These are phyloP conservation scores for Stichodactyla mertensii DNA, from an alignment of 64 coral and sea anemone genomes.

Conservation along the genomic window DNA sequence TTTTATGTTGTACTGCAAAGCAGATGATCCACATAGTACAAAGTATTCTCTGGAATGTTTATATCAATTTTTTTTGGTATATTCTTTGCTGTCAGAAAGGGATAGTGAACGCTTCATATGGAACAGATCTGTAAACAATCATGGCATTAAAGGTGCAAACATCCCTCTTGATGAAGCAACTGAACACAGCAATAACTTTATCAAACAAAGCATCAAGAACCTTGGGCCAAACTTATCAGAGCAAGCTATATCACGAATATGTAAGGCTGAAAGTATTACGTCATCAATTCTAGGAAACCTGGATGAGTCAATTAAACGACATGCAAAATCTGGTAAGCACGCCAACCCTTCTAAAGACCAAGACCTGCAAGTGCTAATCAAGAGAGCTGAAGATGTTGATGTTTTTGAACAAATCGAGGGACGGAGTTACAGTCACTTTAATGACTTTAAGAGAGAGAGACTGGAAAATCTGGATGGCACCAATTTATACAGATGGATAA, in stretches of 20 bases:
- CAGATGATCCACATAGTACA: too few relatives aligned
- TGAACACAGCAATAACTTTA: constrained; percentile 62
- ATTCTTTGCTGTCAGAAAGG: constrained; percentile 48
- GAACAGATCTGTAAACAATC: constrained; percentile 61
- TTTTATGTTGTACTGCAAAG: constrained; percentile 65
- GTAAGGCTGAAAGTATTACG: constrained; percentile 29
- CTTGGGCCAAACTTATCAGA: constrained; percentile 54
- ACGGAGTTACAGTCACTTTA: constrained; percentile 39
- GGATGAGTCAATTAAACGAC: constrained; percentile 15
- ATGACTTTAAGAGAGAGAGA: constrained; percentile 30
- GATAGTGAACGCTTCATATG: constrained; percentile 42
- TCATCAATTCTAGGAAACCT: constrained; percentile 41
- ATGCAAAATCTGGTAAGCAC: constrained; percentile 41
- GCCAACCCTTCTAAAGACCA: constrained; percentile 14
- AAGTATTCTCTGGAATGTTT: constrained; percentile 64
- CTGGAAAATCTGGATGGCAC: constrained; percentile 28
- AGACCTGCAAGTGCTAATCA: constrained; percentile 44
- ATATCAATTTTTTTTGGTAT: constrained; percentile 57
- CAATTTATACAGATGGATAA: constrained; percentile 41
- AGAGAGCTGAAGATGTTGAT: constrained; percentile 16
- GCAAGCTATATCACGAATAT: constrained; percentile 43
- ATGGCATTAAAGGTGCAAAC: constrained; percentile 41
- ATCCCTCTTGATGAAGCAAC: constrained; percentile 53
- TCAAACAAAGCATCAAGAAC: constrained; percentile 53
- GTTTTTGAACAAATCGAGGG: constrained; percentile 23